Conservation (phyloP, 2,888 invertebrate species). For the Odontomyia ornata region DNA sequence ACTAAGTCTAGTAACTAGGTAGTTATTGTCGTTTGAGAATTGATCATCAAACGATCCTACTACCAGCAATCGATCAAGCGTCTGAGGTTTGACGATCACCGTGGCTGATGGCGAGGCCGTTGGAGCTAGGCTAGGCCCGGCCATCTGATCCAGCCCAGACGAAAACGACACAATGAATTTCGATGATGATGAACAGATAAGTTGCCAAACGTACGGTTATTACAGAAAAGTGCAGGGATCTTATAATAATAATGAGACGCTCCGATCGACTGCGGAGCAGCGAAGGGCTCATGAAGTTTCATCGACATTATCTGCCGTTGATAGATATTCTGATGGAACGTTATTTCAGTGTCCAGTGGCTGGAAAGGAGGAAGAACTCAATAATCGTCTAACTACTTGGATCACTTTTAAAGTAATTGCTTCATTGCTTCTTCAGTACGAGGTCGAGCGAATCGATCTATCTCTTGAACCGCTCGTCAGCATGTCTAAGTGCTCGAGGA, state of each 20-base stretch:
- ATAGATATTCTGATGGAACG: conserved; percentile 18
- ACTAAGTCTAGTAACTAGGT: conserved; percentile 17
- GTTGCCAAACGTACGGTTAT: conserved; percentile 42
- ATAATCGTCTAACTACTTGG: conserved; percentile 1
- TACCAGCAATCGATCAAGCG: conserved; percentile 36
- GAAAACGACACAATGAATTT: conserved; percentile 42
- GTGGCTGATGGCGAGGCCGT: neutral
- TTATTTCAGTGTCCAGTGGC: conserved; percentile 39
- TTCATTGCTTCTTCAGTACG: conserved; percentile 41
- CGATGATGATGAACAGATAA: conserved; percentile 43
- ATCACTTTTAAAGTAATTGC: conserved; percentile 39
- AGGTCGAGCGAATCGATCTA: conserved; percentile 1
- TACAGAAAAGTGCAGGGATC: conserved; percentile 36
- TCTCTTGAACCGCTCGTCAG: neutral
- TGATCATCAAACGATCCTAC: conserved; percentile 34
- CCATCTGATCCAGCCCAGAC: conserved; percentile 15
- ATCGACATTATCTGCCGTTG: conserved; percentile 6
- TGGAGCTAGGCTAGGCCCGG: too few species aligned
- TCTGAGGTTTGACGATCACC: conserved; percentile 20
- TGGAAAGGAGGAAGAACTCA: neutral
- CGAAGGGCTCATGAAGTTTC: neutral
- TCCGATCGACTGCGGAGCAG: too few species aligned
- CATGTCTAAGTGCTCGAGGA: too few species aligned
- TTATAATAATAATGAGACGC: conserved; percentile 41
- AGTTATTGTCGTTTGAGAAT: conserved; percentile 22